A percentile compares a stretch with the other conserved stretches of the same genome.
These are phyloP conservation scores for Podarcis raffonei DNA, from an alignment of 2,113 vertebrate genomes.

Conservation along the genomic window DNA sequence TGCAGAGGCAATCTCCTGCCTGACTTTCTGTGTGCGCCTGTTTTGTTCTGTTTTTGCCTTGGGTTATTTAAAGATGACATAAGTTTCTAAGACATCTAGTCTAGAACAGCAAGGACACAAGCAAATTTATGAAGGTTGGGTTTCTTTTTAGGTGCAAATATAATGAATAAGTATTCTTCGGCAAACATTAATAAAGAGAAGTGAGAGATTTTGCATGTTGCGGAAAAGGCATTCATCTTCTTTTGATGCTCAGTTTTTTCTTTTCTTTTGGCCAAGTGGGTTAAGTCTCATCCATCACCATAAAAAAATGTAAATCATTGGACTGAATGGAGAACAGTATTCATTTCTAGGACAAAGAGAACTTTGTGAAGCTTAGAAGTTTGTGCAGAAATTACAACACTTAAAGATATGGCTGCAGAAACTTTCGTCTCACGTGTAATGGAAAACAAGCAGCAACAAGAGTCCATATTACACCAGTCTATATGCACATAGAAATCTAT, in stretches of 20 bases:
- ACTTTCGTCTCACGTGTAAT: background rate
- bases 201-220: constrained; percentile 21
- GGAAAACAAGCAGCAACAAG: background rate
- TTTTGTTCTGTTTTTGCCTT: constrained; percentile 23
- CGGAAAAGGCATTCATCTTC: constrained; percentile 29
- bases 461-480: background rate
- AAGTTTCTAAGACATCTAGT: constrained; percentile 37
- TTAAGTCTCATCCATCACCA: constrained; percentile 57
- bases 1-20: background rate
- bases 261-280: constrained; percentile 32
- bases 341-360: background rate
- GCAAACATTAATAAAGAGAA: constrained; percentile 19
- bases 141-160: constrained; percentile 17
- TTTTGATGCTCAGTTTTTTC: background rate
- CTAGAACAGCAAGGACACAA: background rate
- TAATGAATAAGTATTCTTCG: constrained; percentile 22
- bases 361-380: background rate
- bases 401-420: background rate
- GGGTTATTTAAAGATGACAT: constrained; percentile 27
- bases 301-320: constrained; percentile 48
- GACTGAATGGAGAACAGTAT: constrained; percentile 20
- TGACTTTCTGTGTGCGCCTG: constrained; percentile 7
- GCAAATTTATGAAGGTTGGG: constrained; percentile 24
- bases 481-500: background rate
- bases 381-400: background rate